Conservation (phyloP, 2,797 vertebrate species). For the Acanthornis magna region DNA sequence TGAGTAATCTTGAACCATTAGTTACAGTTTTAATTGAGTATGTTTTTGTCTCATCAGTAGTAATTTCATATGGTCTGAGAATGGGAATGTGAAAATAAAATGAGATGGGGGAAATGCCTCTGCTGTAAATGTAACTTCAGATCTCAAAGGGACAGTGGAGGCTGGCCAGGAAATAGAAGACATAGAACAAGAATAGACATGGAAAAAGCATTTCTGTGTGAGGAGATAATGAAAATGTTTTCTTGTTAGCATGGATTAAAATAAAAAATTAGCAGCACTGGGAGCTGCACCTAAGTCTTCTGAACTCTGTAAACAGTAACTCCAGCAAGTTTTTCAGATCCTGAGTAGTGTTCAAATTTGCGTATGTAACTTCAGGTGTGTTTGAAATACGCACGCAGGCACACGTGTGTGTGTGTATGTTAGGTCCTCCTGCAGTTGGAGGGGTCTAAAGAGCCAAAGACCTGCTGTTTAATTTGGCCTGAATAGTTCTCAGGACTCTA, state of each 20-base stretch:
- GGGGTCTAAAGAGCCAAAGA: neutral
- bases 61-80: neutral
- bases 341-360: neutral
- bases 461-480: neutral
- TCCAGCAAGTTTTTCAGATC: neutral
- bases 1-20: neutral
- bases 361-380: neutral
- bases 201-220: neutral
- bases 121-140: neutral
- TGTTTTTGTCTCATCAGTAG: neutral
- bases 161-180: neutral
- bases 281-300: neutral
- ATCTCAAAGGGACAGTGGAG: neutral
- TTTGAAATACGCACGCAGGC: neutral
- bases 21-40: neutral
- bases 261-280: neutral
- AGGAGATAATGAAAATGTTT: neutral
- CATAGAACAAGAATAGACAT: neutral
- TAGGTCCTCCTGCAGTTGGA: neutral
- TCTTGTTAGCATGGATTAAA: neutral
- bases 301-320: neutral
- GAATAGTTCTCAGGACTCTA: neutral
- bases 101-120: neutral
- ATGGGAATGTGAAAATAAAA: neutral
- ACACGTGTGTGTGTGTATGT: neutral